Conservation (phyloP, 1,140 invertebrate genomes). For the Trinorchestia longiramus region DNA sequence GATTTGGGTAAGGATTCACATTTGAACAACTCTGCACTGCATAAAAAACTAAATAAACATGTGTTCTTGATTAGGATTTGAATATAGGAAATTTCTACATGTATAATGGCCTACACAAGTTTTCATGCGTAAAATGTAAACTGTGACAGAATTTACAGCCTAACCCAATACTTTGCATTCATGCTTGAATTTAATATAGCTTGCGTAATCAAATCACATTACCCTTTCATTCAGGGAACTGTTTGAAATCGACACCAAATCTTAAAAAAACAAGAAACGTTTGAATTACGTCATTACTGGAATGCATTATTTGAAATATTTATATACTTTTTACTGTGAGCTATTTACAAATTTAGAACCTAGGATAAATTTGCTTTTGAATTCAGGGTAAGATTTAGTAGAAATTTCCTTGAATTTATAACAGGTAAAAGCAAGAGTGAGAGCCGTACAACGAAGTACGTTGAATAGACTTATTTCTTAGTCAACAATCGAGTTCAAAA, state of each 20-base stretch:
- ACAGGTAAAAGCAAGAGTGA: too few species aligned
- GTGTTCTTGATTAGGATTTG: background rate
- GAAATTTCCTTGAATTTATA: background rate
- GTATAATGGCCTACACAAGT: background rate
- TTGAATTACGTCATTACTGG: background rate
- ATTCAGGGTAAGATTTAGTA: background rate
- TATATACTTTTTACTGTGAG: too few species aligned
- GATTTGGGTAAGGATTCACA: too few species aligned
- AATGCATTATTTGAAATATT: too few species aligned
- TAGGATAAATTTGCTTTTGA: too few species aligned
- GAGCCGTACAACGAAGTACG: too few species aligned
- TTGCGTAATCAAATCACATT: background rate
- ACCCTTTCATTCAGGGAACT: background rate
- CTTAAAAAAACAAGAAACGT: background rate
- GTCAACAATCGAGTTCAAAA: too few species aligned
- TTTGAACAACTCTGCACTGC: too few species aligned
- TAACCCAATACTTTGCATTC: background rate
- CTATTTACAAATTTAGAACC: too few species aligned
- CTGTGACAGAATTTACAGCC: background rate
- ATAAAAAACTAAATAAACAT: too few species aligned
- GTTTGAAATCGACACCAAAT: background rate
- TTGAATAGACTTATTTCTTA: too few species aligned
- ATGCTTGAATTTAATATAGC: background rate
- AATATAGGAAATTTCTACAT: background rate
- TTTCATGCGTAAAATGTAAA: background rate